These are phyloP conservation scores for Carassius gibelio DNA, from an alignment of 2,113 vertebrate genomes.

Conservation along the genomic window DNA sequence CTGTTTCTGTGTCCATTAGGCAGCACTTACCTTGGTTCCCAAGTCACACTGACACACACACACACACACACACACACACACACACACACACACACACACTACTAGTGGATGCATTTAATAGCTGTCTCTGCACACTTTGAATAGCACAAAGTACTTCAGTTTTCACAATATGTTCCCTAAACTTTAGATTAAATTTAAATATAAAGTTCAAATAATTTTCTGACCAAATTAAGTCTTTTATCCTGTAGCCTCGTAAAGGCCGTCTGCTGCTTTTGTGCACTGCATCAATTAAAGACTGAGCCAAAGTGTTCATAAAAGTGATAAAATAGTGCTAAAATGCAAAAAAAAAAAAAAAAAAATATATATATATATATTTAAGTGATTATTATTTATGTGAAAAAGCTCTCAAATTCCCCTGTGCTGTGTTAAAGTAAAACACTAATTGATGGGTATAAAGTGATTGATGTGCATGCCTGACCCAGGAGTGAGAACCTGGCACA, in stretches of 20 bases:
- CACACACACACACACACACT: background rate
- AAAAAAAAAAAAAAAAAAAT: too few relatives aligned
- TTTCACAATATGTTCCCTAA: background rate
- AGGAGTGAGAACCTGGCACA: background rate
- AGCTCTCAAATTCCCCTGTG: background rate
- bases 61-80: background rate
- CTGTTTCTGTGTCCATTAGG: conserved; percentile 75
- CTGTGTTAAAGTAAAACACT: background rate
- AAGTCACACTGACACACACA: conserved; percentile 5
- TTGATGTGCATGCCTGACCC: background rate
- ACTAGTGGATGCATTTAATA: background rate
- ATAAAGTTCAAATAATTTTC: background rate
- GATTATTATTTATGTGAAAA: background rate
- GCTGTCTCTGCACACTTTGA: background rate
- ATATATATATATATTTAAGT: background rate
- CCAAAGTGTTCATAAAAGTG: background rate
- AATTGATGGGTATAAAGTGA: conserved; percentile 11
- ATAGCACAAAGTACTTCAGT: background rate
- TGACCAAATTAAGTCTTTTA: background rate
- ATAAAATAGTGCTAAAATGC: background rate
- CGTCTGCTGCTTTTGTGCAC: background rate
- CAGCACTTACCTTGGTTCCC: conserved; percentile 52
- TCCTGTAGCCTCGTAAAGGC: background rate
- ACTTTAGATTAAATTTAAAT: background rate
- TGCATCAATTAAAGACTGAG: background rate